Conservation (phyloP, 2,113 vertebrate species). For the Ptychochromis oligacanthus region DNA sequence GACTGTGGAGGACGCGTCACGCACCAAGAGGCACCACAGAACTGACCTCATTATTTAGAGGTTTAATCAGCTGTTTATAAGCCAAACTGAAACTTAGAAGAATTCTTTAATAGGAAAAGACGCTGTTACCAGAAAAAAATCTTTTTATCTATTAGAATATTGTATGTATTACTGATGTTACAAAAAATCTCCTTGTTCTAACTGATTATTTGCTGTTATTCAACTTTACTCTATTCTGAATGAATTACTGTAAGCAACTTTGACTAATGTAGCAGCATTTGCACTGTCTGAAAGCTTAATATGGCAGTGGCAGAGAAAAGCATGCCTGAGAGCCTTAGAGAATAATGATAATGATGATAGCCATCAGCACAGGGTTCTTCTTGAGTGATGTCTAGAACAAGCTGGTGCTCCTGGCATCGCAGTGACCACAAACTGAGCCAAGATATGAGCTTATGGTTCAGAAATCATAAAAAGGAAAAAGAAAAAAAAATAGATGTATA, state of each 20-base stretch:
- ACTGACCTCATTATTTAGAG: constrained; percentile 39
- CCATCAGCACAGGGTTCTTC: constrained; percentile 30
- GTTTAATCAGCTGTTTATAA: constrained; percentile 18
- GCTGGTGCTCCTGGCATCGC: constrained; percentile 46
- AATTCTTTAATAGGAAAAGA: not conserved
- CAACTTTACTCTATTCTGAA: not conserved
- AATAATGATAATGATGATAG: constrained; percentile 51
- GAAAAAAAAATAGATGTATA: constrained; percentile 1
- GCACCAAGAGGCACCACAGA: constrained; percentile 3
- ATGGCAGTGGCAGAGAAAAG: constrained; percentile 14
- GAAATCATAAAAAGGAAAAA: not conserved
- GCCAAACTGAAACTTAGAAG: not conserved
- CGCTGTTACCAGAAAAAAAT: not conserved
- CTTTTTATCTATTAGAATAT: no score
- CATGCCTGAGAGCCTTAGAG: constrained; percentile 26
- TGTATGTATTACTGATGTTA: not conserved
- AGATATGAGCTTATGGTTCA: constrained; percentile 56
- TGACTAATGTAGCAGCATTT: constrained; percentile 1
- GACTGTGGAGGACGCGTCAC: constrained; percentile 22
- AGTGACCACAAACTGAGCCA: constrained; percentile 38
- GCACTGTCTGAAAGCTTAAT: constrained; percentile 4
- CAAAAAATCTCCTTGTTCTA: not conserved
- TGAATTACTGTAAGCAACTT: not conserved
- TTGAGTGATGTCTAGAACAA: constrained; percentile 45
- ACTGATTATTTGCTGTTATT: not conserved